A percentile compares a stretch with the other conserved stretches of the same genome.
These are phyloP conservation scores for Hoplostethus mediterraneus DNA, from an alignment of 2,797 vertebrate genomes.

Conservation along the genomic window DNA sequence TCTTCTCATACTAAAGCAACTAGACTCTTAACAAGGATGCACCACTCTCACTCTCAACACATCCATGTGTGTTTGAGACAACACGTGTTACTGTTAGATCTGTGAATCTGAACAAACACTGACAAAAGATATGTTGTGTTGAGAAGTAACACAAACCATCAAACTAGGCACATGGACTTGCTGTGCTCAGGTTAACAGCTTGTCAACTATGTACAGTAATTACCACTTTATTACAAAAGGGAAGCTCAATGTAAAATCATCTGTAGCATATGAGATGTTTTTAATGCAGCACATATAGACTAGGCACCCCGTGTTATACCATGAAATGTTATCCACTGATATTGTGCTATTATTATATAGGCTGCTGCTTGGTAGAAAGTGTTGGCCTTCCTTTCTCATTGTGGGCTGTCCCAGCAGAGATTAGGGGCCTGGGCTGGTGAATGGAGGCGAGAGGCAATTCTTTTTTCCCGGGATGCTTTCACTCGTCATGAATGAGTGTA, in stretches of 20 bases:
- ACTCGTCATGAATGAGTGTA: slow-evolving; percentile 78
- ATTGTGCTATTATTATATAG: slow-evolving; percentile 51
- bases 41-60: no score
- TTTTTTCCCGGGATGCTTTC: slow-evolving; percentile 65
- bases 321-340: slow-evolving; percentile 72
- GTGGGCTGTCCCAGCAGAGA: slow-evolving; percentile 72
- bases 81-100: neutral
- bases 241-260: slow-evolving; percentile 21
- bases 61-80: no score
- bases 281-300: slow-evolving; percentile 22
- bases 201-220: neutral
- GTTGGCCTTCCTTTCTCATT: slow-evolving; percentile 67
- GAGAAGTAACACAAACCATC: slow-evolving; percentile 2
- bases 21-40: no score
- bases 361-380: slow-evolving; percentile 65
- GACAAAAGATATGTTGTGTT: slow-evolving; percentile 12
- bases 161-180: neutral
- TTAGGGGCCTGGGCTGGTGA: slow-evolving; percentile 76
- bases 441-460: slow-evolving; percentile 68
- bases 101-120: slow-evolving; percentile 15
- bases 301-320: slow-evolving; percentile 46
- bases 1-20: no score
- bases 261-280: slow-evolving; percentile 35
- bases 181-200: neutral
- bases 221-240: slow-evolving; percentile 1